Evolutionary conservation across 2,888 invertebrate genomes (phyloP).

Genomic region (Tachystola acroxantha): DNA sequence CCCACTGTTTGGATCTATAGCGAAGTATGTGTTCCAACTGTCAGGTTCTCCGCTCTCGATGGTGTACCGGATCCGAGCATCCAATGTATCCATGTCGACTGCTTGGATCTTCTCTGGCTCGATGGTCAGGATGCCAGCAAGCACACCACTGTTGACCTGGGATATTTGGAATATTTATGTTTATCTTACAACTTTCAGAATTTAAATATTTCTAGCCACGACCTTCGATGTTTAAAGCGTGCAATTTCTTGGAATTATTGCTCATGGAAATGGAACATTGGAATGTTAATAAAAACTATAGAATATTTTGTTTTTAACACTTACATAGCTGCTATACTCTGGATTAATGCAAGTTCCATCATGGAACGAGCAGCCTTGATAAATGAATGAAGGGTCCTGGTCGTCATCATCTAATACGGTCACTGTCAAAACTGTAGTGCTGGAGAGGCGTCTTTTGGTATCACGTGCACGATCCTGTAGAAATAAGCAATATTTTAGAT

Average conservation of each 20-base stretch:
- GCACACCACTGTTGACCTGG: conserved; percentile 88
- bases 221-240: too few species aligned
- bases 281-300: too few species aligned
- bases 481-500: not conserved
- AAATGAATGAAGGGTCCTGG: conserved; percentile 93
- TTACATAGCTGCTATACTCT: conserved; percentile 89
- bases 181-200: too few species aligned
- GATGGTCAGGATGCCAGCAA: conserved; percentile 90
- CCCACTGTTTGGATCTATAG: conserved; percentile 88
- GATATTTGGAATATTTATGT: not conserved
- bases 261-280: too few species aligned
- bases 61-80: conserved; percentile 88
- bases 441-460: conserved; percentile 85
- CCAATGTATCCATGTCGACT: conserved; percentile 92
- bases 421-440: conserved; percentile 91
- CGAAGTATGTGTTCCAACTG: conserved; percentile 88
- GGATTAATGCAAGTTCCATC: conserved; percentile 93
- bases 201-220: too few species aligned
- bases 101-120: conserved; percentile 94
- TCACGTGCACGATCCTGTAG: conserved; percentile 91
- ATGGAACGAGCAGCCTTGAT: conserved; percentile 88
- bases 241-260: too few species aligned
- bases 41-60: conserved; percentile 89
- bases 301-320: too few species aligned
- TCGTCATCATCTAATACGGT: conserved; percentile 94